Evolutionary conservation across 2,797 vertebrate genomes (phyloP).

Genomic region (Propithecus deckenii): DNA sequence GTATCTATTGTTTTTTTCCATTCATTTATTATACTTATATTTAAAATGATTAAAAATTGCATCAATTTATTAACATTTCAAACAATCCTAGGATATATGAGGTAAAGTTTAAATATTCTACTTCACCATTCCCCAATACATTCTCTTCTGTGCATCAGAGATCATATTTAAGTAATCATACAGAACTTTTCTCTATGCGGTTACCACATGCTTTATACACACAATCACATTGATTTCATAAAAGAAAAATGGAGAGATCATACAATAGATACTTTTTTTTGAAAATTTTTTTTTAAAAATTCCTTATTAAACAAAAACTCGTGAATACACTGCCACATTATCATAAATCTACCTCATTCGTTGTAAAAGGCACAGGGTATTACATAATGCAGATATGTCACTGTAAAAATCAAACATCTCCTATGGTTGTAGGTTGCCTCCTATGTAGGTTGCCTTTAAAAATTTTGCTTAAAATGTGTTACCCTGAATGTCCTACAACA

Average conservation of each 20-base stretch:
- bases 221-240: neutral
- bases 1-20: neutral
- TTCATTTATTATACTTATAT: neutral
- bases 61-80: neutral
- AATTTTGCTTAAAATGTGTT: neutral
- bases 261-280: neutral
- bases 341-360: neutral
- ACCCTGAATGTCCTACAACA: neutral
- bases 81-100: neutral
- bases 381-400: neutral
- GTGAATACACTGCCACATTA: neutral
- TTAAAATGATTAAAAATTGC: neutral
- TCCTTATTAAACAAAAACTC: neutral
- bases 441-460: neutral
- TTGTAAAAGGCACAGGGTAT: neutral
- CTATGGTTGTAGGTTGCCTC: neutral
- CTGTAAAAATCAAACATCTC: neutral
- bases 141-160: neutral
- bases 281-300: neutral
- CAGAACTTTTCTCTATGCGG: neutral
- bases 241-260: neutral
- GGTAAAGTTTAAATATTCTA: neutral
- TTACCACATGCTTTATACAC: neutral
- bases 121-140: neutral
- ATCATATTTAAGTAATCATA: neutral